Percentiles rank a stretch among this genome's conserved stretches.
Conservation (phyloP, 2,797 vertebrate genomes). For the Kryptolebias ocellatus region DNA sequence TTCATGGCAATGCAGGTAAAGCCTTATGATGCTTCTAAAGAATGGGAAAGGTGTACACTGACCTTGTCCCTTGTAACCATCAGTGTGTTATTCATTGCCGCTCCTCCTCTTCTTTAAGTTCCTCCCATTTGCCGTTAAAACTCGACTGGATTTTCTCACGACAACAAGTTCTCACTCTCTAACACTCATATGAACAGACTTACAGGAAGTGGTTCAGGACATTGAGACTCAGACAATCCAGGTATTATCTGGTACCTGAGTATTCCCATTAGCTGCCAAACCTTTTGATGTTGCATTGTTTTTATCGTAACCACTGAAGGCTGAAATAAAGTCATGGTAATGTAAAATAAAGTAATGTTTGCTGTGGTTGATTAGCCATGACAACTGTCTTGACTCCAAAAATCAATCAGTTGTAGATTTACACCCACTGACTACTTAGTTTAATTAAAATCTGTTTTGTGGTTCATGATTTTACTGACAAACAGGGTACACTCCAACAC, state of each 20-base stretch:
- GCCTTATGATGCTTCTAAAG: conserved; percentile 18
- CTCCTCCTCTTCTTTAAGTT: conserved; percentile 29
- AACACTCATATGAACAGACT: not conserved
- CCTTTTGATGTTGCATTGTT: not conserved
- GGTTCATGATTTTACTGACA: no score
- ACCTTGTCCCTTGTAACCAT: conserved; percentile 32
- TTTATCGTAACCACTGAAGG: no score
- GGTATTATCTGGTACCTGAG: conserved; percentile 1
- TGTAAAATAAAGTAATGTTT: no score
- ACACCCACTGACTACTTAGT: no score
- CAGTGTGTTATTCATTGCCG: not conserved
- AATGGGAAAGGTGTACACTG: conserved; percentile 23
- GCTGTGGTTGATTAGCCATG: no score
- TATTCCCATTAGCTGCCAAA: not conserved
- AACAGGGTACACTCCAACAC: no score
- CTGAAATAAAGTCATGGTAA: no score
- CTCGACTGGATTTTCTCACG: conserved; percentile 2
- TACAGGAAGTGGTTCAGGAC: conserved; percentile 5
- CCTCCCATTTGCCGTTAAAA: conserved; percentile 16
- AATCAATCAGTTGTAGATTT: no score
- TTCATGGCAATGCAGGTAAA: conserved; percentile 67
- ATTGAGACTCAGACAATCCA: conserved; percentile 29
- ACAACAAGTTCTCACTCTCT: not conserved
- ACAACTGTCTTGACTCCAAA: no score
- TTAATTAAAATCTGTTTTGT: no score